Conservation (phyloP, 2,797 vertebrate species). For the Malurus leucopterus region DNA sequence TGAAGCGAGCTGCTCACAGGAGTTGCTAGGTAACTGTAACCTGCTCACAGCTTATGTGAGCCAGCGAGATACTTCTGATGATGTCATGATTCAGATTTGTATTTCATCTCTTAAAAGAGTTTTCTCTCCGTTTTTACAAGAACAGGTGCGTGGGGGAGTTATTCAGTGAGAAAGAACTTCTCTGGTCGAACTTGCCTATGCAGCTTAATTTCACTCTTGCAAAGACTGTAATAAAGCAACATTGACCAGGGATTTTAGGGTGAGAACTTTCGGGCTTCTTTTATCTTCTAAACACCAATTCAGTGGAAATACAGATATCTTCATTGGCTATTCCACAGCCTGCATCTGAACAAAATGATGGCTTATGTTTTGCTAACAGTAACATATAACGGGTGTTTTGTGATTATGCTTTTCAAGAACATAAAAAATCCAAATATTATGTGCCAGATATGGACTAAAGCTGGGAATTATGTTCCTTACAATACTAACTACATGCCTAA, state of each 20-base stretch:
- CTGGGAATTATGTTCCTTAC: neutral
- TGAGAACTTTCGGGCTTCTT: neutral
- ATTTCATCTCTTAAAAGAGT: neutral
- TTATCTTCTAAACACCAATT: neutral
- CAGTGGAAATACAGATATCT: neutral
- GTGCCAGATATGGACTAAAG: neutral
- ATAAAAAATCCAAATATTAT: neutral
- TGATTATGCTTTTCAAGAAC: neutral
- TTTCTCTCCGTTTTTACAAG: neutral
- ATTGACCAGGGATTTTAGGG: neutral
- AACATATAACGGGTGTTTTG: neutral
- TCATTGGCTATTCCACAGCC: rapidly evolving
- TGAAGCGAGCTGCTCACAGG: neutral
- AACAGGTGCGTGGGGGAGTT: neutral
- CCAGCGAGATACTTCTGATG: neutral
- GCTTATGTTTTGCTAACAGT: neutral
- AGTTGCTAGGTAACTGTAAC: slow-evolving; percentile 57
- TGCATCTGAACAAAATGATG: neutral
- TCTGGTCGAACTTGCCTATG: neutral
- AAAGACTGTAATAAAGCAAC: neutral
- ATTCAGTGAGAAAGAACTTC: neutral
- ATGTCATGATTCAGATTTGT: neutral
- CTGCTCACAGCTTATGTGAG: neutral
- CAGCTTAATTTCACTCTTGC: neutral
- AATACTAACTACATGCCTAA: neutral